Evolutionary conservation across 2,888 invertebrate genomes (phyloP).

Genomic region (Pandemis heparana): DNA sequence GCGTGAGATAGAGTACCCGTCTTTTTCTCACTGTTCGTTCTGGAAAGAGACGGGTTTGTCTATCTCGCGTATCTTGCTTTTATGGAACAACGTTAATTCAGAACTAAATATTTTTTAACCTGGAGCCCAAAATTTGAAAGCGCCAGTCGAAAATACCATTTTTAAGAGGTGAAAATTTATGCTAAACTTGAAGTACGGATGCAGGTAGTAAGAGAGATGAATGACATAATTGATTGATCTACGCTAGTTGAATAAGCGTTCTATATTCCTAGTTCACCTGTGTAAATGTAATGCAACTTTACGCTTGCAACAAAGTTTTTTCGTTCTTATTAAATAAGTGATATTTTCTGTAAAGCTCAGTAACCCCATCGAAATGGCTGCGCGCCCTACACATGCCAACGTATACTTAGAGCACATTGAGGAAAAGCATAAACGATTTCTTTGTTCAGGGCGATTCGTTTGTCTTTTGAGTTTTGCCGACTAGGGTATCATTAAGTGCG

Average conservation of each 20-base stretch:
- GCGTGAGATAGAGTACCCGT: too few relatives aligned
- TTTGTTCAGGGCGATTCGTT: conserved; percentile 69
- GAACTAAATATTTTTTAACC: not conserved
- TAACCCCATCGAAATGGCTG: conserved; percentile 14
- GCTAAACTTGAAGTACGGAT: too few relatives aligned
- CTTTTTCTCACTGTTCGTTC: too few relatives aligned
- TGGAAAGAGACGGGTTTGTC: too few relatives aligned
- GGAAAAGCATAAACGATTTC: conserved; percentile 66
- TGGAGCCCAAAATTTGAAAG: too few relatives aligned
- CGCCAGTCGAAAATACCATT: too few relatives aligned
- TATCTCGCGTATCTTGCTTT: not conserved
- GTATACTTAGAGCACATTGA: conserved; percentile 48
- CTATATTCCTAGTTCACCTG: not conserved
- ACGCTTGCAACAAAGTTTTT: not conserved
- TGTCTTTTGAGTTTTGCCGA: conserved; percentile 74
- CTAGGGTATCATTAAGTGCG: conserved; percentile 72
- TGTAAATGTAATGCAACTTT: not conserved
- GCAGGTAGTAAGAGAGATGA: too few relatives aligned
- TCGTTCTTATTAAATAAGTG: not conserved
- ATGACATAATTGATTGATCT: too few relatives aligned
- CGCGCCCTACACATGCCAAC: conserved; percentile 8
- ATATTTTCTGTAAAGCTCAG: not conserved
- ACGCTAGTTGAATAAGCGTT: not conserved
- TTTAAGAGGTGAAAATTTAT: too few relatives aligned
- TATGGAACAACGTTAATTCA: not conserved